Evolutionary conservation across 2,113 vertebrate genomes (phyloP), one percentile per base, ranked within the genome.

Genomic region (Saiga tatarica): DNA sequence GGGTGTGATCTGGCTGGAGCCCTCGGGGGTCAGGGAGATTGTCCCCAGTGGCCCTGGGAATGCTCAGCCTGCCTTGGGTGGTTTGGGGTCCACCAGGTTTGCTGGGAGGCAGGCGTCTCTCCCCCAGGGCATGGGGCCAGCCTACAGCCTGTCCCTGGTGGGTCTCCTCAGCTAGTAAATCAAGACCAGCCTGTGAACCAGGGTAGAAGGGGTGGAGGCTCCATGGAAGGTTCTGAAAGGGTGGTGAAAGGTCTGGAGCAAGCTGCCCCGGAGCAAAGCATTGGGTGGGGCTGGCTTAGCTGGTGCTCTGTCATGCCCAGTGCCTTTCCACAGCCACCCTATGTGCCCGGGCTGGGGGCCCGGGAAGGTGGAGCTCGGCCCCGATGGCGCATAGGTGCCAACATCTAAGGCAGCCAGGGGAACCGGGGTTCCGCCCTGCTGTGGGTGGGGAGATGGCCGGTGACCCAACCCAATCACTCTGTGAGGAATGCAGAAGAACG

Each of bases 241-340:
- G 67, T 93, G 19, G 23, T 74, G 87, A 9, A 55, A 26, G 3
- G 30, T 42, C 71, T 84, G 47, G 39, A 79, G 45, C 9, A 25
- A 79, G 55, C 47, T n/a, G 21, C 28, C 59, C 47, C 9, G 0
- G 1, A 39, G 71, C 79, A 59, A 76, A 45, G 57, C 33, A 0
- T 28, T 2, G 3, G 11, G 64, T 12, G 23, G 4, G 55, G 0
- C 0, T 0, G 33, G 79, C 0, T 50, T 53, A 0, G 91, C 94
- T 88, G 97, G 95, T 47, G 81, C 97, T 84, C n/a, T 94, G 78
- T 60, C 92, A 89, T 79, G n/a, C 92, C 82, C 98, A 98, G 99
- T 99, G 99, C 99, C 99, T 99, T 92, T 88, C 81, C 64, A 45
- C 1, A 2, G 53, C 96, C 55, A 55, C n/a, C 81, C 52, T 33